A percentile compares a stretch with the other conserved stretches of the same genome.
These are phyloP conservation scores for Hemibagrus guttatus DNA, from an alignment of 2,797 vertebrate species.

Conservation along the genomic window DNA sequence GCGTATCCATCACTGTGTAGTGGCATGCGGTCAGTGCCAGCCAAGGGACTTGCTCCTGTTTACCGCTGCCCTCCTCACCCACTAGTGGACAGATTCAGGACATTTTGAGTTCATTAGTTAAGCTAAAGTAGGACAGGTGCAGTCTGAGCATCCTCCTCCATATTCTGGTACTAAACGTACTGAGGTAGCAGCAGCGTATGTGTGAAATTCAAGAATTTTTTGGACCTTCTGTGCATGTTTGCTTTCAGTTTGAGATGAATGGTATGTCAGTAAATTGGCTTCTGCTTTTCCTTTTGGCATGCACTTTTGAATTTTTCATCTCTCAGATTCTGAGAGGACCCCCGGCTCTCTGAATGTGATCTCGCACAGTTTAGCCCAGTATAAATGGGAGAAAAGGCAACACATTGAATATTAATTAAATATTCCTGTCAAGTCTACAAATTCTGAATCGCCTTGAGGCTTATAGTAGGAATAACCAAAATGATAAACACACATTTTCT, in stretches of 20 bases:
- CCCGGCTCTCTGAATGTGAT: slow-evolving; percentile 69
- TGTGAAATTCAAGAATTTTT: background rate
- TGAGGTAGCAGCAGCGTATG: slow-evolving; percentile 12
- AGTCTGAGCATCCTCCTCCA: slow-evolving; percentile 56
- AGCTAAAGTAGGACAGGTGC: slow-evolving; percentile 77
- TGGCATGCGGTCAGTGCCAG: slow-evolving; percentile 47
- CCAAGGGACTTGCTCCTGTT: slow-evolving; percentile 65
- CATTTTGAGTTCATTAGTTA: slow-evolving; percentile 77
- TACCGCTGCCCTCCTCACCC: slow-evolving; percentile 57
- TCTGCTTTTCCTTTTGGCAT: slow-evolving; percentile 23
- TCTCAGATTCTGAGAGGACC: slow-evolving; percentile 60
- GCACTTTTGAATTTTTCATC: slow-evolving; percentile 43
- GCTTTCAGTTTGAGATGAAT: slow-evolving; percentile 1
- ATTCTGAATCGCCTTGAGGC: slow-evolving; percentile 70
- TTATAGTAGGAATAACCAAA: slow-evolving; percentile 67
- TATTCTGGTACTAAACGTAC: slow-evolving; percentile 35
- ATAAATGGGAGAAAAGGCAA: slow-evolving; percentile 76
- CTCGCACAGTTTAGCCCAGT: slow-evolving; percentile 74
- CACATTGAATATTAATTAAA: slow-evolving; percentile 78
- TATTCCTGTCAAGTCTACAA: slow-evolving; percentile 72
- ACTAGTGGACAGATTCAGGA: slow-evolving; percentile 77
- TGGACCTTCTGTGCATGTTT: background rate
- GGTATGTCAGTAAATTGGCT: slow-evolving; percentile 28
- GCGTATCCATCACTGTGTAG: slow-evolving; percentile 43
- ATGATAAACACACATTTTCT: slow-evolving; percentile 64